Base-by-base conservation (phyloP, 1,140 invertebrate genomes). In the Lasioglossum baleicum region DNA sequence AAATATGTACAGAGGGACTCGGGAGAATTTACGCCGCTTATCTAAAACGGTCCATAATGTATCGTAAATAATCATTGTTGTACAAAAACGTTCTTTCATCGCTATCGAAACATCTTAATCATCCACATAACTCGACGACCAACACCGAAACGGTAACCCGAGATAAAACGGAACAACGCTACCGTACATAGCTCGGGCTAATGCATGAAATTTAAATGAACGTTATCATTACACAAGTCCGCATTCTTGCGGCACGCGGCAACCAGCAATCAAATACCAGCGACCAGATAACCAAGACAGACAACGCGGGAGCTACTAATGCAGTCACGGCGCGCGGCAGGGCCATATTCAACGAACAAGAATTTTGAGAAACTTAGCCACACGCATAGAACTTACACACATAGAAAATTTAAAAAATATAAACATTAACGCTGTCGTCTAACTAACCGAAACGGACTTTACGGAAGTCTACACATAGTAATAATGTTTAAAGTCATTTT, bases 191-290 rank as follows among this genome's bases (percentile, higher is more conserved):
- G 7, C 7, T 13, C 11, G 13, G 40, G 53, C n/a, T n/a, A 60
- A 72, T 72, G 35, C 69, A 17, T 72, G 35, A 60, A 71, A 72
- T 72, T 60, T 26, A 60, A 72, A 72, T 22, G 69, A 42, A 60
- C 53, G 53, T 72, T 42, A 72, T 72, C 53, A 22, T 72, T 42
- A 42, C n/a, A 42, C n/a, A 42, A 17, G 53, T 42, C 53, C 35
- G 31, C 44, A 58, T 71, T 58, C 51, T 71, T 71, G 69, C 35
- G 10, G 53, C 53, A 58, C 7, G 35, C 7, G 35, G 31, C 22
- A 11, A 15, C n/a, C 53, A 15, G 69, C 8, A 42, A 72, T 40
- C 53, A 3, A 42, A 42, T 60, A 6, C 48, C 48, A 35, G 61
- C 61, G 15, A 40, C 6, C 15, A 35, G 61, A 64, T 64, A 64